Base-by-base conservation (phyloP, 2,113 vertebrate species). In the Danionella cerebrum region DNA sequence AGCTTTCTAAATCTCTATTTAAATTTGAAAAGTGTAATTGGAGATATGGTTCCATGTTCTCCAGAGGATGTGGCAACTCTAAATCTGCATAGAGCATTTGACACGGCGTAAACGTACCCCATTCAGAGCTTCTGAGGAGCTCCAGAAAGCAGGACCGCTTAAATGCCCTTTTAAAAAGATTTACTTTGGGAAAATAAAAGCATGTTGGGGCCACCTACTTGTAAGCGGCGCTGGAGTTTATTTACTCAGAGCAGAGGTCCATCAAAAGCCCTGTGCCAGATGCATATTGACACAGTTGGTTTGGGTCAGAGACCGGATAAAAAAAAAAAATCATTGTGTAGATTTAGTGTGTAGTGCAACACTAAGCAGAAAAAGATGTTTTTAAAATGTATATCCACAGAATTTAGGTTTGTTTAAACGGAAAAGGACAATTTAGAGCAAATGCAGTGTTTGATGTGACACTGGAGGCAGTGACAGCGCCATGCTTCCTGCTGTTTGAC, bases 121-220 rank as follows among this genome's bases (percentile, higher is more conserved):
- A 35, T 38, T 53, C 16, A 53, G 19, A 33, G 50, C 14, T 52
- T 52, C 50, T 52, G 27, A 53, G 27, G 33, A 39, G 53, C 31
- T 38, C n/a, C 19, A 57, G 12, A 38, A 38, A 57, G 53, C 75
- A 25, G 57, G 74, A 9, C 81, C 72, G 65, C 82, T 85, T 76
- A 79, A 85, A 85, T 79, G 79, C 73, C 45, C 65, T 75, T 85
- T 82, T 79, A 84, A 84, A 83, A 79, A 80, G 78, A 82, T 85
- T 85, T 82, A 80, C 78, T 78, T 29, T 9, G 83, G 84, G 84
- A 75, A 83, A 65, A 85, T 85, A 80, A 53, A 33, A 82, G 68
- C 58, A 76, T 77, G 69, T 60, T 36, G 77, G 66, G 80, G 79
- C 72, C 78, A 39, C 70, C 72, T 63, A 71, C 73, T 76, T 67